These are phyloP conservation scores for Neomonachus schauinslandi DNA, from an alignment of 2,113 vertebrate species.

Conservation along the genomic window DNA sequence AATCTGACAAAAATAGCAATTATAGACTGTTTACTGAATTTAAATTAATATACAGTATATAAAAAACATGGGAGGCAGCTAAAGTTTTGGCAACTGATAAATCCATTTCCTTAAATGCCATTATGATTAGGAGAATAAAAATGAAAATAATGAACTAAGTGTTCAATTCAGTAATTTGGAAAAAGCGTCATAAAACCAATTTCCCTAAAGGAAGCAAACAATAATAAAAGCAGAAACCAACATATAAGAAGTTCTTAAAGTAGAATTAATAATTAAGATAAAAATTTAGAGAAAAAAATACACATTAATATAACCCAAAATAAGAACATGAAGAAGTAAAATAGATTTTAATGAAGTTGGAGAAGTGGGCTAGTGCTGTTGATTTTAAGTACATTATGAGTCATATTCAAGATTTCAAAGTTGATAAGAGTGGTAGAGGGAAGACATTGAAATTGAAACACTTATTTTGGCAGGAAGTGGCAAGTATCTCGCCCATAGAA, in stretches of 20 bases:
- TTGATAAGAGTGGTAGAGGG: background rate
- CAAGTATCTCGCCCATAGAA: background rate
- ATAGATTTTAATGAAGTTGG: background rate
- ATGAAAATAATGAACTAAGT: slow-evolving; percentile 43
- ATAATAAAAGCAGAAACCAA: background rate
- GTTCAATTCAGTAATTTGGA: background rate
- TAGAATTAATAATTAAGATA: background rate
- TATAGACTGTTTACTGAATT: background rate
- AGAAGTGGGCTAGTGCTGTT: background rate
- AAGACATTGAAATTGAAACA: background rate
- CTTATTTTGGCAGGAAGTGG: background rate
- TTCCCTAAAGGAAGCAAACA: background rate
- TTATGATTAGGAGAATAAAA: background rate
- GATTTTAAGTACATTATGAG: background rate
- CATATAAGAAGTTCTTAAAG: background rate
- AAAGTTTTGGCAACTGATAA: background rate
- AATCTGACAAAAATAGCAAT: background rate
- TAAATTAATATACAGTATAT: background rate
- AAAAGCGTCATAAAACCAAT: slow-evolving; percentile 1
- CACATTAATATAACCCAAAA: background rate
- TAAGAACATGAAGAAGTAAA: background rate
- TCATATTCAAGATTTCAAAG: background rate
- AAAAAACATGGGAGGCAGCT: background rate
- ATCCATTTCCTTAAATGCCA: background rate
- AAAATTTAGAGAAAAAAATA: slow-evolving; percentile 6